Evolutionary conservation across 2,113 vertebrate genomes (phyloP), one percentile per base, ranked within the genome.

Genomic region (Neomonachus schauinslandi): DNA sequence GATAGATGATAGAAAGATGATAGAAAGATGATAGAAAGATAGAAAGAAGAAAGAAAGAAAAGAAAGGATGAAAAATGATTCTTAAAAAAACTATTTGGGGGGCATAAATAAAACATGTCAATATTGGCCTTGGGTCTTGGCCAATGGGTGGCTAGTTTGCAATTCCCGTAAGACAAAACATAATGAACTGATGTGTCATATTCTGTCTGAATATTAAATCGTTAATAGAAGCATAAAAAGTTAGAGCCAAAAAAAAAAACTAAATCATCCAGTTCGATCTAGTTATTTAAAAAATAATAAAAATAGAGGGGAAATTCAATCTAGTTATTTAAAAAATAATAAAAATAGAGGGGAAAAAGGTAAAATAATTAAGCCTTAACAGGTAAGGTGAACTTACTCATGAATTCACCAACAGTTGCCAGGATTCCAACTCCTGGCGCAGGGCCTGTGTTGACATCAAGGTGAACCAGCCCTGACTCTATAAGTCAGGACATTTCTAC

Each of bases 271-370:
- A 33, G 49, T 69, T 90, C 53, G 86, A 82, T 77, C 26, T 65
- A 65, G 51, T 69, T 94, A 79, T 42, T 95, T 51, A 19, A 39
- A 96, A 69, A 94, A 67, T 31, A 94, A 67, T 31, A 31, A 89
- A 59, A 86, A 72, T 19, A 4, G 26, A 8, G 8, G 59, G 12
- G 24, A 1, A 31, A 6, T 67, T 90, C 53, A 89, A 82, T 82
- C 24, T 57, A 65, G 51, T 69, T 94, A 82, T 42, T 95, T 49
- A 19, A 39, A 96, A 69, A 94, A 67, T 31, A 94, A 67, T 31
- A 31, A 89, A 59, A 85, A 72, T 19, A 4, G 24, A 8, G 7
- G 59, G 13, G 24, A 1, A 31, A 7, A n/a, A 61, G 22, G 4
- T 33, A 55, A 84, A 55, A 51, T 65, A 82, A 91, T 36, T 33